A percentile compares a stretch with the other conserved stretches of the same genome.
phyloP scores from a whole-genome alignment of 2,797 vertebrate species.

The Lemur catta region DNA sequence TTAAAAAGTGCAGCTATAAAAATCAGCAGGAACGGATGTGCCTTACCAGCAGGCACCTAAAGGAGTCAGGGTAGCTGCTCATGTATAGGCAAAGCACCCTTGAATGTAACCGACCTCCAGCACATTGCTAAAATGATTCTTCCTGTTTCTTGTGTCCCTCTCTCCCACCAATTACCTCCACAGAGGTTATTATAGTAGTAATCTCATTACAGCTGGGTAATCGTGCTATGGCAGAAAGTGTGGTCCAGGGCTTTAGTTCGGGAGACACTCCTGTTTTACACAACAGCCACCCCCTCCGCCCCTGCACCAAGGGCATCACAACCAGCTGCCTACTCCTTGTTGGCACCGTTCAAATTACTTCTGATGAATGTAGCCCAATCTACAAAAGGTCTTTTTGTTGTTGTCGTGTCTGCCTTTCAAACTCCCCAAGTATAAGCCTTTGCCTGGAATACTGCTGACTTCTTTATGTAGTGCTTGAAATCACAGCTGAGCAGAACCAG shows the following conservation, averaged over 20 bases:
- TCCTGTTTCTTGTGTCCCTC: background rate
- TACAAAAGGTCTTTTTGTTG: conserved; percentile 70
- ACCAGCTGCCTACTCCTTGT: conserved; percentile 65
- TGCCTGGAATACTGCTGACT: conserved; percentile 41
- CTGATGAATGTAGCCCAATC: conserved; percentile 49
- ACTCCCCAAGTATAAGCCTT: conserved; percentile 10
- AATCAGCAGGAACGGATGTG: background rate
- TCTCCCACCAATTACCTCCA: background rate
- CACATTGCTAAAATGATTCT: background rate
- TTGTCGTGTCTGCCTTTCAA: conserved; percentile 56
- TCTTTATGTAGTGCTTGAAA: conserved; percentile 29
- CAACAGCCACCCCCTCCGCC: background rate
- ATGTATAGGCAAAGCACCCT: background rate
- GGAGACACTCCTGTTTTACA: conserved; percentile 38
- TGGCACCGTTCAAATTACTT: conserved; percentile 64
- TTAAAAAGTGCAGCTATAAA: background rate
- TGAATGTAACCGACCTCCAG: background rate
- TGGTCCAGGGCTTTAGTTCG: background rate
- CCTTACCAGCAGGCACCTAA: background rate
- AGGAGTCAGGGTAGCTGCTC: background rate
- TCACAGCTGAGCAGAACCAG: conserved; percentile 37
- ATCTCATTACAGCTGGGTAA: conserved; percentile 40
- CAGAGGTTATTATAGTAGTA: background rate
- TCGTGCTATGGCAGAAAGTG: background rate
- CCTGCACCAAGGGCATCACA: conserved; percentile 20